phyloP scores from a whole-genome alignment of 2,113 vertebrate species.

The Empidonax traillii region DNA sequence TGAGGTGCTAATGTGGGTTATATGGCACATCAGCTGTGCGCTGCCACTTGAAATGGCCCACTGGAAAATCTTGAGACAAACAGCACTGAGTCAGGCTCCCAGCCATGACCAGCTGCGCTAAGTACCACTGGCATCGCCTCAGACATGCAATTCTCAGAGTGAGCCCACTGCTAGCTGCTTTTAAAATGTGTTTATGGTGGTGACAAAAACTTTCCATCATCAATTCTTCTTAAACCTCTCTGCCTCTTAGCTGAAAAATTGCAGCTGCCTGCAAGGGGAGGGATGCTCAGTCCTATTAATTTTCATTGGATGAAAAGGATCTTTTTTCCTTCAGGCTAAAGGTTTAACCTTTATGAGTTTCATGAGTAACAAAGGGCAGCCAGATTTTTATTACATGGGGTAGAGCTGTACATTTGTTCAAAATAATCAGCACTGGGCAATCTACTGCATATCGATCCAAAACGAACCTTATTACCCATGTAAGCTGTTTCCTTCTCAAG shows the following conservation, averaged over 20 bases:
- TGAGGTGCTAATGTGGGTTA: conserved; percentile 31
- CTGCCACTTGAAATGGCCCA: conserved; percentile 48
- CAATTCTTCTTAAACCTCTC: conserved; percentile 28
- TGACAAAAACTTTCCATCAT: conserved; percentile 55
- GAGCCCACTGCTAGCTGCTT: conserved; percentile 4
- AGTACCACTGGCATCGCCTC: conserved; percentile 29
- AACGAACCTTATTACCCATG: conserved; percentile 26
- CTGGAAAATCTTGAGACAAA: conserved; percentile 56
- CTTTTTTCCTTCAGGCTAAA: conserved; percentile 36
- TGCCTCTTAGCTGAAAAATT: conserved; percentile 39
- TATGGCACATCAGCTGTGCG: conserved; percentile 28
- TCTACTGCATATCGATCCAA: conserved; percentile 13
- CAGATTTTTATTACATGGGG: conserved; percentile 29
- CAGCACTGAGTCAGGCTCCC: conserved; percentile 28
- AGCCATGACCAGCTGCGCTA: conserved; percentile 36
- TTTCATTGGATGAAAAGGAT: conserved; percentile 27
- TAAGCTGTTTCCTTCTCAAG: conserved; percentile 19
- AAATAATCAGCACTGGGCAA: conserved; percentile 47
- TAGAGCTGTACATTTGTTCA: conserved; percentile 18
- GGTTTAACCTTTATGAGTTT: conserved; percentile 50
- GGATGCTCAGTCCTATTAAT: conserved; percentile 13
- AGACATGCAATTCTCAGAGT: neutral
- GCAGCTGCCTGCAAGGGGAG: neutral
- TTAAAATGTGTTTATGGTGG: conserved; percentile 13
- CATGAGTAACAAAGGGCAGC: conserved; percentile 27